phyloP scores from a whole-genome alignment of 2,888 invertebrate genomes.

The Xanthorhoe spadicearia region DNA sequence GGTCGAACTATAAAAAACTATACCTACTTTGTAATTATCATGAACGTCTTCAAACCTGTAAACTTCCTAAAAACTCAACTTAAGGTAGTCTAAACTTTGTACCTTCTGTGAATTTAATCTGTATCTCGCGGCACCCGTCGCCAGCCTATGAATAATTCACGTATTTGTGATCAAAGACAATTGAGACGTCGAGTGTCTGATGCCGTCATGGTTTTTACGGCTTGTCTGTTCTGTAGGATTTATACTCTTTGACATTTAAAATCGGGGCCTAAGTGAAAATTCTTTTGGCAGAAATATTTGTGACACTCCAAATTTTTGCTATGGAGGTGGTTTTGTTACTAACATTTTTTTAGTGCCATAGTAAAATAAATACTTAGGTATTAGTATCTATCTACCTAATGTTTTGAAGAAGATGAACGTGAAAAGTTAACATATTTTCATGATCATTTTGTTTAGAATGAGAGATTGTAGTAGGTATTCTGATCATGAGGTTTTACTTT shows the following conservation, averaged over 20 bases:
- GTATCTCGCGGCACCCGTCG: slow-evolving; percentile 33
- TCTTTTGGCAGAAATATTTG: not conserved
- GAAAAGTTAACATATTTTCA: no score
- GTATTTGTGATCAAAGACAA: slow-evolving; percentile 77
- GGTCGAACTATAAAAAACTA: no score
- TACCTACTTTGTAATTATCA: no score
- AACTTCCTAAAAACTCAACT: no score
- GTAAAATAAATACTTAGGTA: not conserved
- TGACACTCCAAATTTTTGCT: not conserved
- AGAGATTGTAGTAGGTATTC: no score
- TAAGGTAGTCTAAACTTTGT: not conserved
- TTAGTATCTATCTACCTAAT: no score
- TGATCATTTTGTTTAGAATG: no score
- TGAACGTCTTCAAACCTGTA: no score
- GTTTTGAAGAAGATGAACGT: no score
- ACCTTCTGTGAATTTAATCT: slow-evolving; percentile 33
- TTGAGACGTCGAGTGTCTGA: slow-evolving; percentile 61
- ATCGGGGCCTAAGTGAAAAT: slow-evolving; percentile 2
- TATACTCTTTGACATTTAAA: slow-evolving; percentile 33
- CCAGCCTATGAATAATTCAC: slow-evolving; percentile 69
- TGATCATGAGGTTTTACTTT: no score
- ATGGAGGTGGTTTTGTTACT: not conserved
- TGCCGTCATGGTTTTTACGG: slow-evolving; percentile 63
- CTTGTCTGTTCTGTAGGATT: slow-evolving; percentile 43
- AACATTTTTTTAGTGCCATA: not conserved